Percentiles rank a stretch among this genome's conserved stretches.
Conservation (phyloP, 2,888 invertebrate genomes). For the Eugnorisma glareosa region DNA sequence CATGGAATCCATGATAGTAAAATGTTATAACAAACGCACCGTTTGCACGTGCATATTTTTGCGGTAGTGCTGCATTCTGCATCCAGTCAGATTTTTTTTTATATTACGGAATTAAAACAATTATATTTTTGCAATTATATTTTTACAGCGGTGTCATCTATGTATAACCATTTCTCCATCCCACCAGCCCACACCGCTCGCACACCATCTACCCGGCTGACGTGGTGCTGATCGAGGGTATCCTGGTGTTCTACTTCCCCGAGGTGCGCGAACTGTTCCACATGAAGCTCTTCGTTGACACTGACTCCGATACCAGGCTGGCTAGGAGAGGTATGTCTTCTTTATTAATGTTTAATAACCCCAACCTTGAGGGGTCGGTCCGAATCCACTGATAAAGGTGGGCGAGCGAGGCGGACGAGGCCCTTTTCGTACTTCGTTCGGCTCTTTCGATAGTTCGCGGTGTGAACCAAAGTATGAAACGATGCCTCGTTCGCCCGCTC, state of each 20-base stretch:
- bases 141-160: neutral
- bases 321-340: conserved; percentile 95
- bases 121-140: neutral
- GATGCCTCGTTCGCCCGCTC: too few relatives aligned
- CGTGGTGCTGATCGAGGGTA: conserved; percentile 99
- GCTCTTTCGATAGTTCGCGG: too few relatives aligned
- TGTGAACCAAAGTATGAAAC: too few relatives aligned
- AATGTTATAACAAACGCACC: neutral
- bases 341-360: neutral
- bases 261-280: conserved; percentile 98
- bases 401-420: too few relatives aligned
- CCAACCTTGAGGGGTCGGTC: neutral
- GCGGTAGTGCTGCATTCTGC: neutral
- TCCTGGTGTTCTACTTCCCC: conserved; percentile 99
- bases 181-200: conserved; percentile 91
- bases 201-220: conserved; percentile 98
- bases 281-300: conserved; percentile 99
- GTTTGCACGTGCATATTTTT: neutral
- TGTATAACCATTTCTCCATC: too few relatives aligned
- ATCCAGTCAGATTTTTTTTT: neutral
- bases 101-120: neutral
- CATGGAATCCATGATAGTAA: neutral
- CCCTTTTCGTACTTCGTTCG: too few relatives aligned
- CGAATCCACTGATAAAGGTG: neutral
- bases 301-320: conserved; percentile 99